These are phyloP conservation scores for Musca domestica DNA, from an alignment of 1,140 invertebrate species.

Conservation along the genomic window DNA sequence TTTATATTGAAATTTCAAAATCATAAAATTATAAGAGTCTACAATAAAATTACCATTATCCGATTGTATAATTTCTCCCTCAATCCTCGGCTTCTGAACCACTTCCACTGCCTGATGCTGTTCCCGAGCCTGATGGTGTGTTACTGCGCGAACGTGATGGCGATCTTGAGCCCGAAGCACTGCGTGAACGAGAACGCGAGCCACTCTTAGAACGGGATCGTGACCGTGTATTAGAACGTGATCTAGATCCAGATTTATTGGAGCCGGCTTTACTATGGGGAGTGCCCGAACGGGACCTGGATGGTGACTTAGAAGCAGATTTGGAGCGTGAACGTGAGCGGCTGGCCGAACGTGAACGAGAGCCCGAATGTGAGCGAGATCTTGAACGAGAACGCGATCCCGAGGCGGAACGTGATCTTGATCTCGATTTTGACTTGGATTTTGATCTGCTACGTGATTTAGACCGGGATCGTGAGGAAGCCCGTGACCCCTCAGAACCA, in stretches of 20 bases:
- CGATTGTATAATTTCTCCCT: not conserved
- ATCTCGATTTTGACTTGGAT: slow-evolving; percentile 38
- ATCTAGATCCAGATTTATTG: slow-evolving; percentile 34
- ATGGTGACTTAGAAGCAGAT: slow-evolving; percentile 52
- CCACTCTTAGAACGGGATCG: slow-evolving; percentile 28
- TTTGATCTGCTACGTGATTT: slow-evolving; percentile 49
- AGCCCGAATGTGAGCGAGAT: slow-evolving; percentile 36
- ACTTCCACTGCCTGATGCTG: slow-evolving; percentile 40
- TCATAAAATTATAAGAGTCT: no score
- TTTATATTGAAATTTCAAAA: no score
- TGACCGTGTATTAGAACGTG: slow-evolving; percentile 27
- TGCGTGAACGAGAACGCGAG: slow-evolving; percentile 35
- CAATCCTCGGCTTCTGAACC: slow-evolving; percentile 41
- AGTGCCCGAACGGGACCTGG: slow-evolving; percentile 34
- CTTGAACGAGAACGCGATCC: slow-evolving; percentile 44
- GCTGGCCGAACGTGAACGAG: slow-evolving; percentile 44
- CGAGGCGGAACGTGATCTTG: slow-evolving; percentile 35
- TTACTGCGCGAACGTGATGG: slow-evolving; percentile 31
- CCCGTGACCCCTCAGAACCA: slow-evolving; percentile 39
- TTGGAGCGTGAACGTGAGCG: slow-evolving; percentile 52
- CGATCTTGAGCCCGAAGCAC: slow-evolving; percentile 27
- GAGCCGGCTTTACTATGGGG: slow-evolving; percentile 38
- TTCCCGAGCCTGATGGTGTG: slow-evolving; percentile 41
- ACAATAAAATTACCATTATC: not conserved
- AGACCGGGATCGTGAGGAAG: slow-evolving; percentile 42